Evolutionary conservation across 1,140 invertebrate species (phyloP), one percentile per base, ranked within the genome.

Genomic region (Gryllus bimaculatus): DNA sequence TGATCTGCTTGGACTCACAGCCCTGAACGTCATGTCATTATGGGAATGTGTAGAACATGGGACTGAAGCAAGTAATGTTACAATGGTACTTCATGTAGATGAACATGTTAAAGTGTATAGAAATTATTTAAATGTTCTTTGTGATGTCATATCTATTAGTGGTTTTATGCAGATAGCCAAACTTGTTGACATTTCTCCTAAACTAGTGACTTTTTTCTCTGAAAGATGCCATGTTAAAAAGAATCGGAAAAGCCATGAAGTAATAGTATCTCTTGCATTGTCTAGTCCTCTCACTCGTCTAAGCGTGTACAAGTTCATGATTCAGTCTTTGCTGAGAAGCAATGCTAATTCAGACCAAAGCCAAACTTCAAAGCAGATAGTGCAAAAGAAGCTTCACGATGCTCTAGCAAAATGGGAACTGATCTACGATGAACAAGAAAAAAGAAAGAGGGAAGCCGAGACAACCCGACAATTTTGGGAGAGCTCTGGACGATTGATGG

Each of bases 381-480:
- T 76, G 15, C 75, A 79, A 48, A 54, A 48, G 13, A 54, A 73
- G 54, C 79, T 79, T n/a, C 79, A 13, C 10, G 79, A 79, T 48
- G 83, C 75, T 85, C 85, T 84, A 82, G 83, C 78, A 81, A 91
- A 89, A 82, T 93, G 90, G 89, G 90, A 90, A 81, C 85, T 84
- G 80, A 86, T 90, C 80, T 90, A 87, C 79, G 89, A 90, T 78
- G 88, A 89, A 82, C 91, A 90, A 83, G 90, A 90, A 81, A 89
- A 89, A 80, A 89, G 87, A 79, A 85, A 88, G 73, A 88, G 89
- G 78, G 89, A 92, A 83, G 93, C 94, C 0, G 92, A 93, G 80
- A 82, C 84, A 21, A 96, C 94, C 0, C 91, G 90, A 83, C 82
- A 87, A 47, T 95, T 95, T 88, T 96, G 94, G 94, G 91, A 93